phyloP scores from a whole-genome alignment of 2,797 vertebrate species.

The Chelmon rostratus region DNA sequence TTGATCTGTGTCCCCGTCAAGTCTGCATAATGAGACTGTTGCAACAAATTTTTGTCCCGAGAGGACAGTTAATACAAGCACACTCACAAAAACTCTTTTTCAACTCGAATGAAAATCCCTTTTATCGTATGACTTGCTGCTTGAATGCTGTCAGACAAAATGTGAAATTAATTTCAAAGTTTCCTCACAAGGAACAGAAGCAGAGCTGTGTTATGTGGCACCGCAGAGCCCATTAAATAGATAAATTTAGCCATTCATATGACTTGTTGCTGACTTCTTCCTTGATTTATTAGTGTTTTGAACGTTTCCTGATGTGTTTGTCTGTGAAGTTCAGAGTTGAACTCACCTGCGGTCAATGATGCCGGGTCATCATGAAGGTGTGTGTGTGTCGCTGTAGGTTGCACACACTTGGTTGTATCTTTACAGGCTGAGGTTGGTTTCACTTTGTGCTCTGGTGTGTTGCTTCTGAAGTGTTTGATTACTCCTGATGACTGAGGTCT shows the following conservation, averaged over 20 bases:
- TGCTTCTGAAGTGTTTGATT: constrained; percentile 5
- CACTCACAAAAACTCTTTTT: background rate
- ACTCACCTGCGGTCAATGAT: constrained; percentile 20
- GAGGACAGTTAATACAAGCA: background rate
- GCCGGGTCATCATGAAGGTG: background rate
- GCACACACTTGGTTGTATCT: background rate
- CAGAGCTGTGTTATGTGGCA: constrained; percentile 3
- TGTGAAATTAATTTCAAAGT: constrained; percentile 47
- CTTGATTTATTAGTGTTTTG: background rate
- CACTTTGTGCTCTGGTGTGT: constrained; percentile 6
- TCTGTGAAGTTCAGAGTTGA: background rate
- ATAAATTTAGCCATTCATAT: background rate
- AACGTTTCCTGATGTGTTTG: background rate
- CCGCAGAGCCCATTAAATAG: background rate
- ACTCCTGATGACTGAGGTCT: constrained; percentile 42
- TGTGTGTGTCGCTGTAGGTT: constrained; percentile 7
- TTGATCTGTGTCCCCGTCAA: background rate
- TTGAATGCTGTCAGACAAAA: background rate
- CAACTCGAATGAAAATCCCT: background rate
- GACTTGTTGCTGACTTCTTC: constrained; percentile 8
- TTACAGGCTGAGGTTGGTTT: background rate
- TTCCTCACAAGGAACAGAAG: constrained; percentile 17
- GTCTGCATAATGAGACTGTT: background rate
- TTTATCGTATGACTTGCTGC: constrained; percentile 50
- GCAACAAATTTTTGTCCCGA: background rate